These are phyloP conservation scores for Colaptes auratus DNA, from an alignment of 2,113 vertebrate species.

Conservation along the genomic window DNA sequence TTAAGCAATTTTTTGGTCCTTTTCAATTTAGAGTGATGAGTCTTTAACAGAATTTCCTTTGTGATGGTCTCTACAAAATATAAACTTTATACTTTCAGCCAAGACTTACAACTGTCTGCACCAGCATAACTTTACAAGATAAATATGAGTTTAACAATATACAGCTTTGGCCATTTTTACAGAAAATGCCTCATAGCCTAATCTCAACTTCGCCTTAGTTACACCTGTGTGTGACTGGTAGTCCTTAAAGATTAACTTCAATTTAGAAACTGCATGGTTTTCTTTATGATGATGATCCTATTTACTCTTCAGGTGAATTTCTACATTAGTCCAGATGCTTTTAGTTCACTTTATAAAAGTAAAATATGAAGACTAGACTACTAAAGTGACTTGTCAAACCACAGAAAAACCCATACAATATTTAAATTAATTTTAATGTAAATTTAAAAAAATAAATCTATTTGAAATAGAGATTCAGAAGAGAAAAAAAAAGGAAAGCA, in stretches of 20 bases:
- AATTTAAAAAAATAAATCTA: neutral
- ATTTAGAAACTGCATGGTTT: neutral
- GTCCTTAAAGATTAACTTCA: neutral
- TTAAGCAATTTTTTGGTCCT: neutral
- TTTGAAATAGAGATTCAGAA: neutral
- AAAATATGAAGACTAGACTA: slow-evolving; percentile 23
- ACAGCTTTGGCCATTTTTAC: neutral
- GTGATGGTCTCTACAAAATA: neutral
- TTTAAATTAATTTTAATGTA: neutral
- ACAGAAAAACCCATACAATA: slow-evolving; percentile 11
- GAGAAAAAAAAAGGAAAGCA: neutral
- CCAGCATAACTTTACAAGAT: neutral
- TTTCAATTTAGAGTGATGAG: neutral
- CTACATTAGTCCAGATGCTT: slow-evolving; percentile 12
- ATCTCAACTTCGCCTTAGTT: neutral
- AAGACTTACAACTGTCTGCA: neutral
- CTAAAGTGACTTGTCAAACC: slow-evolving; percentile 8
- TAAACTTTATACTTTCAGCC: neutral
- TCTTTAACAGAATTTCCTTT: neutral
- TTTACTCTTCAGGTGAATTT: slow-evolving; percentile 26
- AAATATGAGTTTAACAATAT: neutral
- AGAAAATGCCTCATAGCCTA: neutral
- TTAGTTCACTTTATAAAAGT: slow-evolving; percentile 29
- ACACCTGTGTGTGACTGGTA: neutral
- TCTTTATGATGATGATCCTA: neutral